Base-by-base conservation (phyloP, 2,888 invertebrate species). In the Microctonus aethiopoides region DNA sequence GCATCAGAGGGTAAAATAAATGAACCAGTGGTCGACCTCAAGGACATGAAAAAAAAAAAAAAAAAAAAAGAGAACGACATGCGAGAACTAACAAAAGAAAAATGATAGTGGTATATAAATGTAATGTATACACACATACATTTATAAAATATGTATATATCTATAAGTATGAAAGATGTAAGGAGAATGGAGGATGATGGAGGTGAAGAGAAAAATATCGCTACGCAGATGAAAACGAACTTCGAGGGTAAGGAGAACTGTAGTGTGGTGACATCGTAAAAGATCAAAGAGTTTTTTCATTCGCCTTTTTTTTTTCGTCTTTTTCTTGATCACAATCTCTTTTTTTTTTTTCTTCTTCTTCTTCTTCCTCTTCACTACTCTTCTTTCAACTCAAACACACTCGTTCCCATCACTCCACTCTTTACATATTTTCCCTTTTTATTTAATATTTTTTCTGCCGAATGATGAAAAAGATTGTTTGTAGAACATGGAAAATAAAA, bases 201-300 rank as follows among this genome's bases (percentile, higher is more conserved):
- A 46, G 59, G 41, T 54, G 46, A 67, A 57, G 59, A 39, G 16
- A 16, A 46, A 56, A 68, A 62, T n/a, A 39, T 4, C 13, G 34
- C 24, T 34, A 41, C n/a, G 22, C 24, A 67, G 39, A 46, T 16
- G 46, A 36, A 60, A 52, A 67, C 24, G 39, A 36, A 65, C 56
- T 36, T 39, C n/a, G 62, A 56, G 63, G 26, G 62, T 51, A n/a
- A 34, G 29, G 29, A 56, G 51, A 24, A 16, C 1, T 7, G 46
- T 20, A 46, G 46, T 7, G 7, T 20, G 20, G 34, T 57, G 36
- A 54, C 56, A 56, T 54, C 10, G 24, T 39, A 7, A 24, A 16
- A 65, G 56, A 56, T 56, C 54, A 56, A 39, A 65, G 56, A 13
- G 13, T 7, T 5, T 5, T 29, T 5, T 29, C 6, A 39, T 60